Conservation (phyloP, 2,888 invertebrate species). For the Calameuta pallipes region DNA sequence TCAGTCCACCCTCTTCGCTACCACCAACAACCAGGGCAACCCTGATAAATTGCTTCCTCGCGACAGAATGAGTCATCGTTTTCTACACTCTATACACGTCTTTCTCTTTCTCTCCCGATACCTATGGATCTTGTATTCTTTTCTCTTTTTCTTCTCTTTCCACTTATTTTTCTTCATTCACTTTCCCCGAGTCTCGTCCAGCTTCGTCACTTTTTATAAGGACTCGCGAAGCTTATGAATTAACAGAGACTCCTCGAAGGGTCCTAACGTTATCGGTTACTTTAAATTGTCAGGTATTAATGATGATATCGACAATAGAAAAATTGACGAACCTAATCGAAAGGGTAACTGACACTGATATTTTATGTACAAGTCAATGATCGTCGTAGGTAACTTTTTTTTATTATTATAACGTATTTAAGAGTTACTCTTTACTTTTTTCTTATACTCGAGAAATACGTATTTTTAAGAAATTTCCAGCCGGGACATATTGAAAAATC, state of each 20-base stretch:
- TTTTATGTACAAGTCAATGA: not conserved
- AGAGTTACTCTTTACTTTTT: not conserved
- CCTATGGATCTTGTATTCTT: not conserved
- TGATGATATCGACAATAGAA: not conserved
- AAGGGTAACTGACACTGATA: not conserved
- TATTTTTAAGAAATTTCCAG: not conserved
- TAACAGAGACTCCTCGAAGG: not conserved
- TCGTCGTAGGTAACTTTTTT: not conserved
- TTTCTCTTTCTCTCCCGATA: conserved; percentile 7
- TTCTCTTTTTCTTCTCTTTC: conserved; percentile 6
- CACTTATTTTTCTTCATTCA: not conserved
- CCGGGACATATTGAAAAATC: not conserved
- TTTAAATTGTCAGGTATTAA: not conserved
- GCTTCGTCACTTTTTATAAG: not conserved
- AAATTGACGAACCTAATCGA: not conserved
- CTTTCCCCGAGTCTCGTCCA: not conserved
- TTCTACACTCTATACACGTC: conserved; percentile 24
- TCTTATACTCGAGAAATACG: not conserved
- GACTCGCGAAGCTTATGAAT: not conserved
- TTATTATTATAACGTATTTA: not conserved
- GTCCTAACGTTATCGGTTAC: not conserved
- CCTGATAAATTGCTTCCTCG: conserved; percentile 51
- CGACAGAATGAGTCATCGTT: conserved; percentile 48
- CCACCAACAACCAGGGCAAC: conserved; percentile 24
- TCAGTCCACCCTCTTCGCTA: not conserved